A percentile compares a stretch with the other conserved stretches of the same genome.
Evolutionary conservation across 1,140 invertebrate genomes (phyloP).

Genomic region (Himalopsyche phryganea): DNA sequence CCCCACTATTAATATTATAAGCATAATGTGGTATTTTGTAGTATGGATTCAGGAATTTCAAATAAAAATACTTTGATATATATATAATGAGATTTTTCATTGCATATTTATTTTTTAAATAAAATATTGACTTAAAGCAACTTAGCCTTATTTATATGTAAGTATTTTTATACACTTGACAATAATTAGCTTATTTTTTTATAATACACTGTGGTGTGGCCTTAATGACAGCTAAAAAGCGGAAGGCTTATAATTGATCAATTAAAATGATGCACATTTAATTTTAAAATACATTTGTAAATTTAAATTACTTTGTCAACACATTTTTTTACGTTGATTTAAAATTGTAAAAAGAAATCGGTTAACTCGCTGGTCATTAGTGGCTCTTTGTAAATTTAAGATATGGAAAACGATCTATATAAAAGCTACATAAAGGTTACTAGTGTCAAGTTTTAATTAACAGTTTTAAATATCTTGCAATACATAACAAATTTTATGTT

Average conservation of each 20-base stretch:
- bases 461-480: constrained; percentile 32
- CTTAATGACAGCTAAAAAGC: constrained; percentile 4
- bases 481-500: constrained; percentile 28
- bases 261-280: not conserved
- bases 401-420: too few relatives aligned
- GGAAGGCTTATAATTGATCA: not conserved
- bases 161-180: constrained; percentile 10
- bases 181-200: constrained; percentile 4
- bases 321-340: not conserved
- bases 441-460: constrained; percentile 21
- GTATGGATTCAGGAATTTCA: too few relatives aligned
- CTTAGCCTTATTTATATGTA: constrained; percentile 7
- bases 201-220: not conserved
- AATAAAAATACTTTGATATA: too few relatives aligned
- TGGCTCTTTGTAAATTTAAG: too few relatives aligned
- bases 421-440: not conserved
- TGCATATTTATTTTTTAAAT: constrained; percentile 31
- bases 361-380: not conserved
- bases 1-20: too few relatives aligned
- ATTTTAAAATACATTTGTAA: not conserved
- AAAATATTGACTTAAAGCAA: constrained; percentile 32
- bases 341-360: not conserved
- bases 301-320: not conserved
- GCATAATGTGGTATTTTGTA: too few relatives aligned
- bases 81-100: constrained; percentile 16